Percentiles rank a stretch among this genome's conserved stretches.
These are phyloP conservation scores for Leptobrachium leishanense DNA, from an alignment of 2,113 vertebrate genomes.

Conservation along the genomic window DNA sequence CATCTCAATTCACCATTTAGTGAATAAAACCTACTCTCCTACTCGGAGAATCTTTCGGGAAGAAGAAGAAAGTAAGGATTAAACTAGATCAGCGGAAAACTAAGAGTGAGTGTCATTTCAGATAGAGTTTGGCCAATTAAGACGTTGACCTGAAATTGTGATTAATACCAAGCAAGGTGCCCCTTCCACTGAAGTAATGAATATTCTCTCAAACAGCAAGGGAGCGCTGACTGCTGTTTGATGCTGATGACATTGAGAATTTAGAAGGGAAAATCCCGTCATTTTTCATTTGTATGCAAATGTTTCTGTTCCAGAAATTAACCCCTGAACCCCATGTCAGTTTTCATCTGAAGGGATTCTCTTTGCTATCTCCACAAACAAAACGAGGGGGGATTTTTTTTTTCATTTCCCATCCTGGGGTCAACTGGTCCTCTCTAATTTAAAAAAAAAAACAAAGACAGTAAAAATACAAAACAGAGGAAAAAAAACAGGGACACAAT, in stretches of 20 bases:
- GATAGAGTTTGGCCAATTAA: slow-evolving; percentile 92
- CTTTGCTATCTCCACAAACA: slow-evolving; percentile 62
- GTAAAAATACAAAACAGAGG: slow-evolving; percentile 50
- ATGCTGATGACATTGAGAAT: slow-evolving; percentile 98
- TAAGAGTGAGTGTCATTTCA: slow-evolving; percentile 78
- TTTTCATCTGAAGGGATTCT: slow-evolving; percentile 90
- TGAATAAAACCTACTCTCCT: no score
- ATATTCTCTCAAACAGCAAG: slow-evolving; percentile 84
- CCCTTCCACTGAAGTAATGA: slow-evolving; percentile 89
- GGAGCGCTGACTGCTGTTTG: slow-evolving; percentile 78
- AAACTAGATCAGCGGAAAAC: background rate
- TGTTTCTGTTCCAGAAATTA: slow-evolving; percentile 98
- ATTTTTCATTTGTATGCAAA: slow-evolving; percentile 99
- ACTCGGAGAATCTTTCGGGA: no score
- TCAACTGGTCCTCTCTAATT: slow-evolving; percentile 66
- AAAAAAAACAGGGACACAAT: slow-evolving; percentile 64
- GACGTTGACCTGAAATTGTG: slow-evolving; percentile 91
- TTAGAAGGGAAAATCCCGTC: slow-evolving; percentile 91
- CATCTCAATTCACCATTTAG: no score
- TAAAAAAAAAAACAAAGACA: slow-evolving; percentile 51
- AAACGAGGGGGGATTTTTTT: slow-evolving; percentile 51
- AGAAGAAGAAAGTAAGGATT: no score
- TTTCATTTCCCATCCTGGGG: slow-evolving; percentile 64
- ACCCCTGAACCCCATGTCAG: slow-evolving; percentile 94
- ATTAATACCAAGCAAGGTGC: slow-evolving; percentile 96